These are phyloP conservation scores for Rhinolophus sinicus DNA, from an alignment of 2,113 vertebrate genomes.

Conservation along the genomic window DNA sequence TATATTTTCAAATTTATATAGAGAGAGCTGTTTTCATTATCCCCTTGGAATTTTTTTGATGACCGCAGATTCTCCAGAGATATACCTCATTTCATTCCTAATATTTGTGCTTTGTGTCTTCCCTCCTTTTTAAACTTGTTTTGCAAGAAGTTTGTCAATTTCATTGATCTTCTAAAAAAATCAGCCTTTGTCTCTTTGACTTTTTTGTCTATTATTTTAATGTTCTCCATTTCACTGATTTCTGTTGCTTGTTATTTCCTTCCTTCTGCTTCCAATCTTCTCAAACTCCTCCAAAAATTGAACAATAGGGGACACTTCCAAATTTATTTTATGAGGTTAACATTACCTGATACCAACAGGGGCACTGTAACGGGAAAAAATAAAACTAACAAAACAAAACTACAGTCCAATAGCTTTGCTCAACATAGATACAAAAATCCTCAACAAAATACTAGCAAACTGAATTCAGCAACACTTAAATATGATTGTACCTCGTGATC, in stretches of 20 bases:
- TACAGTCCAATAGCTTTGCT: neutral
- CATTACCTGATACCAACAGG: neutral
- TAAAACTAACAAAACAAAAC: neutral
- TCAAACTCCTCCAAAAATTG: neutral
- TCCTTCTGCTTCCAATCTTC: neutral
- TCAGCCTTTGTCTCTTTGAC: neutral
- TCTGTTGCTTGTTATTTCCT: neutral
- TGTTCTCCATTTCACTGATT: neutral
- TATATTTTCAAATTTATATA: neutral
- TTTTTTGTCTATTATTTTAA: neutral
- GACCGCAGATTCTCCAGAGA: neutral
- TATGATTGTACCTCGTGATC: neutral
- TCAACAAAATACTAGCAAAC: neutral
- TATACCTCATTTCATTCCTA: neutral
- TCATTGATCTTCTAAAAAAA: neutral
- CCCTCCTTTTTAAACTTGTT: neutral
- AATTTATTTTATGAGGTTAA: neutral
- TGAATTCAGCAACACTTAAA: neutral
- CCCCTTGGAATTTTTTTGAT: neutral
- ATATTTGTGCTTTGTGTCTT: neutral
- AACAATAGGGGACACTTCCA: neutral
- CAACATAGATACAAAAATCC: neutral
- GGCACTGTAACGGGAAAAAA: neutral
- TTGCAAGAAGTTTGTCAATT: neutral
- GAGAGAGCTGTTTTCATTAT: neutral